These are phyloP conservation scores for Coreoperca whiteheadi DNA, from an alignment of 2,113 vertebrate genomes.

Conservation along the genomic window DNA sequence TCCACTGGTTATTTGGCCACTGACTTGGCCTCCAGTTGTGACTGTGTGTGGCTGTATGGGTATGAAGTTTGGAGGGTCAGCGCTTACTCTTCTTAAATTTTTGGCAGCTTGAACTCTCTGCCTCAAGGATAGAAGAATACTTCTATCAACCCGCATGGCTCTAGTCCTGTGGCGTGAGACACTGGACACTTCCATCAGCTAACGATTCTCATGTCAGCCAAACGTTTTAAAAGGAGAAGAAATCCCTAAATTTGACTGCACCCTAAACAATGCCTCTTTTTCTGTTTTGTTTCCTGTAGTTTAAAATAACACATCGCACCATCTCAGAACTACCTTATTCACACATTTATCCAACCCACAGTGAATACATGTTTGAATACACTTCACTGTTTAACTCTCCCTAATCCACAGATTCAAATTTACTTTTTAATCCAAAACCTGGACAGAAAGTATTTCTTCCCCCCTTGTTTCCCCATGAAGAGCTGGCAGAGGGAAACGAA, in stretches of 20 bases:
- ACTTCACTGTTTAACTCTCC: not conserved
- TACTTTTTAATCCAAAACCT: not conserved
- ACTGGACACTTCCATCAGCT: slow-evolving; percentile 1
- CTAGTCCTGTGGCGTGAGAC: not conserved
- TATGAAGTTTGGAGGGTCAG: slow-evolving; percentile 31
- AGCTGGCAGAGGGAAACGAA: slow-evolving; percentile 1
- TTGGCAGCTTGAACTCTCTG: slow-evolving; percentile 36
- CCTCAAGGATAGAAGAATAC: slow-evolving; percentile 36
- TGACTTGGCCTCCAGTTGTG: slow-evolving; percentile 29
- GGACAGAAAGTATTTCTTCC: not conserved
- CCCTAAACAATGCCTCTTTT: not conserved
- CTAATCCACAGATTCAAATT: not conserved
- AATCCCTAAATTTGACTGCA: not conserved
- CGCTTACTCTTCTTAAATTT: slow-evolving; percentile 6
- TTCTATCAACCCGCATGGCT: not conserved
- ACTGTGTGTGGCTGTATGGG: slow-evolving; percentile 7
- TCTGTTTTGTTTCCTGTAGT: not conserved
- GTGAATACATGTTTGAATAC: slow-evolving; percentile 20
- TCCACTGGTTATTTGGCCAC: slow-evolving; percentile 45
- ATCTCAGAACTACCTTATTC: not conserved
- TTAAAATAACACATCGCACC: not conserved
- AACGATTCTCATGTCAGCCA: not conserved
- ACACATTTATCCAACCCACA: slow-evolving; percentile 6
- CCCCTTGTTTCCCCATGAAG: not conserved
- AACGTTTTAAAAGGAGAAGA: slow-evolving; percentile 5